Conservation (phyloP, 1,140 invertebrate species). For the Lasioglossum albipes region DNA sequence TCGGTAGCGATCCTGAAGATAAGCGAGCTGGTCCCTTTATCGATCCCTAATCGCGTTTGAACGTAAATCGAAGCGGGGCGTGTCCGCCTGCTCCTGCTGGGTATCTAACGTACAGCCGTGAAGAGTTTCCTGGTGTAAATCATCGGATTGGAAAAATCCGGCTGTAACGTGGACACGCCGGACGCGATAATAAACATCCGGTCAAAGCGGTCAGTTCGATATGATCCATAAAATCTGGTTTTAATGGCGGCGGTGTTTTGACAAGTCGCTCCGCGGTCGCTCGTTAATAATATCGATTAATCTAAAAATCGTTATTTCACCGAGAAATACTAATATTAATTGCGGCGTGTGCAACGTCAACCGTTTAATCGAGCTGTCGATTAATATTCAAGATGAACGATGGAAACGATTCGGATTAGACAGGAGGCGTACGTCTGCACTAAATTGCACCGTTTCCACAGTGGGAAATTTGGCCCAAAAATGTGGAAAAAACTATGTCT, state of each 20-base stretch:
- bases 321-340: neutral
- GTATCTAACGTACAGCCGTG: slow-evolving; percentile 13
- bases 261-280: neutral
- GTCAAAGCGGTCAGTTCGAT: neutral
- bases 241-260: slow-evolving; percentile 11
- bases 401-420: neutral
- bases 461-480: no score
- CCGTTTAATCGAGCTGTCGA: neutral
- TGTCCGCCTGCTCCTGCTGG: slow-evolving; percentile 25
- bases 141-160: slow-evolving; percentile 27
- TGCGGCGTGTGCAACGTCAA: no score
- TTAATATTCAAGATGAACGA: neutral
- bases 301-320: neutral
- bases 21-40: slow-evolving; percentile 23
- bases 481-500: no score
- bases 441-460: slow-evolving; percentile 11
- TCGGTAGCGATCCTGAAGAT: slow-evolving; percentile 6
- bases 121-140: slow-evolving; percentile 52
- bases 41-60: slow-evolving; percentile 30
- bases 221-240: slow-evolving; percentile 31
- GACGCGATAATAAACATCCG: slow-evolving; percentile 17
- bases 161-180: neutral
- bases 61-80: slow-evolving; percentile 32
- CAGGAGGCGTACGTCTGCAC: neutral
- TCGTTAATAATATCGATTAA: neutral